These are phyloP conservation scores for Hypercompe scribonia DNA, from an alignment of 2,888 invertebrate species.

Conservation along the genomic window DNA sequence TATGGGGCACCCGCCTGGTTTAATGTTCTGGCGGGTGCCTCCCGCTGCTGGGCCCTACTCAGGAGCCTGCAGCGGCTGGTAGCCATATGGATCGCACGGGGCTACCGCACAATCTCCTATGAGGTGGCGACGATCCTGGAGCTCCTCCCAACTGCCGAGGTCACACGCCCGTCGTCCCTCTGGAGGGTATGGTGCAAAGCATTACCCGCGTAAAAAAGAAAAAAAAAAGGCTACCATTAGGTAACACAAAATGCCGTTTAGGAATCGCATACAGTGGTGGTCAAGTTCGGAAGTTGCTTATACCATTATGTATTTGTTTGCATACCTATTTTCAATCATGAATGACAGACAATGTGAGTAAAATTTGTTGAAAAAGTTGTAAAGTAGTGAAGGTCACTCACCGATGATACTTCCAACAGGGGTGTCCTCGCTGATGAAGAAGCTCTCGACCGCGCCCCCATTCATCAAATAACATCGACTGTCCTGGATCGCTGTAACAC, in stretches of 20 bases:
- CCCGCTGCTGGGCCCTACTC: no score
- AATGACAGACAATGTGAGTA: not conserved
- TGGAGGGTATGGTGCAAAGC: no score
- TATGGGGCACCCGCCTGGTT: no score
- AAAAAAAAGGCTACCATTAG: not conserved
- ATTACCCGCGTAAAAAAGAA: no score
- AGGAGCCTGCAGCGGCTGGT: no score
- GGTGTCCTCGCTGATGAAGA: constrained; percentile 95
- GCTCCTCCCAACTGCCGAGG: no score
- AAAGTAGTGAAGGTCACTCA: constrained; percentile 40
- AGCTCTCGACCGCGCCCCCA: constrained; percentile 96
- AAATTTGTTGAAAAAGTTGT: no score
- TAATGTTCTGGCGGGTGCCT: no score
- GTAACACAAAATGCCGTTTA: not conserved
- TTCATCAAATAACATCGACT: constrained; percentile 96
- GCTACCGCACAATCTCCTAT: no score
- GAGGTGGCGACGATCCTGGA: no score
- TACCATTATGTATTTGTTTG: not conserved
- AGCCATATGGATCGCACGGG: no score
- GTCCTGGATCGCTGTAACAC: constrained; percentile 89
- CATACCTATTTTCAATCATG: not conserved
- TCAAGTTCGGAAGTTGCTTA: not conserved
- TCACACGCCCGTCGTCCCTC: no score
- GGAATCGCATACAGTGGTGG: not conserved
- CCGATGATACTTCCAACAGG: constrained; percentile 93